These are phyloP conservation scores for Drosophila tsacasi DNA, from an alignment of 1,140 invertebrate genomes.

Conservation along the genomic window DNA sequence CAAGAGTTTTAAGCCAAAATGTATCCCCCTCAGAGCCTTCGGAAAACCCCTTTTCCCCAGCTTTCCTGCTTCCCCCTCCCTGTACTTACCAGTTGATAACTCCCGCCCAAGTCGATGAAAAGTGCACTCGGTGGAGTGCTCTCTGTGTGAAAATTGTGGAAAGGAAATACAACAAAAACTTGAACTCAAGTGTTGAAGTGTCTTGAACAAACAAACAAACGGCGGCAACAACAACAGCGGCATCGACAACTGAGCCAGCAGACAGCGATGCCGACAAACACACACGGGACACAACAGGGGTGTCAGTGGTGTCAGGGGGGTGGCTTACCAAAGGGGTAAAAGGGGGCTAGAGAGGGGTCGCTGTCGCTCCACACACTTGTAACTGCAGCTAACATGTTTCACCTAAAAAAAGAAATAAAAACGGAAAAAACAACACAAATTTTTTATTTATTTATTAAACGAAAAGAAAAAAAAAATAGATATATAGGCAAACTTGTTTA, in stretches of 20 bases:
- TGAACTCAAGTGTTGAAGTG: constrained; percentile 76
- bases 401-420: constrained; percentile 35
- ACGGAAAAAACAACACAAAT: constrained; percentile 42
- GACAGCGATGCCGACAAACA: constrained; percentile 61
- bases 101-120: constrained; percentile 50
- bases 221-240: constrained; percentile 32
- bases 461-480: constrained; percentile 56
- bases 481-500: constrained; percentile 68
- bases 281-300: constrained; percentile 27
- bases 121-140: constrained; percentile 45
- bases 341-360: constrained; percentile 8
- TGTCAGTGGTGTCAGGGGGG: not conserved
- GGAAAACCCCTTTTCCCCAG: not conserved
- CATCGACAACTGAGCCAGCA: constrained; percentile 46
- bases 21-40: not conserved
- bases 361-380: constrained; percentile 62
- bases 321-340: not conserved
- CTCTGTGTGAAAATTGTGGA: constrained; percentile 65
- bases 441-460: constrained; percentile 79
- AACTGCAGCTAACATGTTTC: constrained; percentile 79
- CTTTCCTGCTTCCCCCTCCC: not conserved
- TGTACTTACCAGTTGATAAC: constrained; percentile 28
- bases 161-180: constrained; percentile 69
- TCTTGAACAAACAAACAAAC: constrained; percentile 76
- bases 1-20: no score